Conservation (phyloP, 2,113 vertebrate genomes). For the Leptodactylus fuscus region DNA sequence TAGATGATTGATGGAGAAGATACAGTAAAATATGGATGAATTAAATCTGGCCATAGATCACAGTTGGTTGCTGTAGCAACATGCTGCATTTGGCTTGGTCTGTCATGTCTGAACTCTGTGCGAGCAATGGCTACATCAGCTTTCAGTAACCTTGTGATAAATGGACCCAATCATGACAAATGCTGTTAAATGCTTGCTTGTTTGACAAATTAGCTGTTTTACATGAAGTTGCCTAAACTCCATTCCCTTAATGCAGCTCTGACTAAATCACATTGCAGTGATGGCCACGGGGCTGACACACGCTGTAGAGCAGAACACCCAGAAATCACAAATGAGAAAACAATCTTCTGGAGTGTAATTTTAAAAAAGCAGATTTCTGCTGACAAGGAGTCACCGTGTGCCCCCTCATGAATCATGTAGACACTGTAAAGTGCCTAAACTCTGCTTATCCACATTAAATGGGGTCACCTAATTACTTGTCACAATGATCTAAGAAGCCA, state of each 20-base stretch:
- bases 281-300: constrained; percentile 29
- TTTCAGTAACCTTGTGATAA: constrained; percentile 51
- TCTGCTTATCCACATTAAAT: constrained; percentile 63
- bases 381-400: constrained; percentile 55
- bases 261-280: constrained; percentile 54
- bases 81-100: not conserved
- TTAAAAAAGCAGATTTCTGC: constrained; percentile 53
- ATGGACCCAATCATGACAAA: constrained; percentile 54
- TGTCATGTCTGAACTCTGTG: constrained; percentile 9
- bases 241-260: constrained; percentile 60
- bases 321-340: constrained; percentile 60
- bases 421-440: constrained; percentile 58
- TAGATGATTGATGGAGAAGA: not conserved
- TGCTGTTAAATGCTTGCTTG: constrained; percentile 48
- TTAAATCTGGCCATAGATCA: not conserved
- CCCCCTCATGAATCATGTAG: constrained; percentile 63
- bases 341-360: constrained; percentile 58
- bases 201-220: constrained; percentile 57
- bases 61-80: constrained; percentile 38
- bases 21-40: not conserved
- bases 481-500: constrained; percentile 65
- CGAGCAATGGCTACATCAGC: constrained; percentile 33
- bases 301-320: constrained; percentile 30
- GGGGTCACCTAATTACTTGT: constrained; percentile 65
- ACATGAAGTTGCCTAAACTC: constrained; percentile 54